Conservation (phyloP, 2,113 vertebrate species). For the Desmodus rotundus region DNA sequence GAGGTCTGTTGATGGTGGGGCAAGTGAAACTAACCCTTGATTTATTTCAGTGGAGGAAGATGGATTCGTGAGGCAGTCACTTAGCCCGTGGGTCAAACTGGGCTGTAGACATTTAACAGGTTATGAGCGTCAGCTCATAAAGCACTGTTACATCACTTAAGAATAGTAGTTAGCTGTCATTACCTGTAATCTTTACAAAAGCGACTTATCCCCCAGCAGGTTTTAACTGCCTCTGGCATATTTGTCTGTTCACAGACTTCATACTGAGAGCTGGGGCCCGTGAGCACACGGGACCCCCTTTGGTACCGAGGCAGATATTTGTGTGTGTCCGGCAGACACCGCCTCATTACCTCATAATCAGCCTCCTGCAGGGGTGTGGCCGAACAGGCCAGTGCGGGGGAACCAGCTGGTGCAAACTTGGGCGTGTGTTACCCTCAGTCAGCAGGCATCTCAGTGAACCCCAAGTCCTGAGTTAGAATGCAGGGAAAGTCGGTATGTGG, state of each 20-base stretch:
- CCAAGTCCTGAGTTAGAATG: background rate
- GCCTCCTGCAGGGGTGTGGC: background rate
- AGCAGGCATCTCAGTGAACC: background rate
- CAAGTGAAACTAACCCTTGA: conserved; percentile 4
- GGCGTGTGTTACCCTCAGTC: background rate
- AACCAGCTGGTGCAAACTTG: background rate
- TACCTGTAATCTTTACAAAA: background rate
- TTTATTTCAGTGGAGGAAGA: conserved; percentile 50
- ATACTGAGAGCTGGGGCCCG: background rate
- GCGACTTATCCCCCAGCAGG: background rate
- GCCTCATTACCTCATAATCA: conserved; percentile 46
- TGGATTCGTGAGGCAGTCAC: background rate
- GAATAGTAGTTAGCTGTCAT: background rate
- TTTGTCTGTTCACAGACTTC: background rate
- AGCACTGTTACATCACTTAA: background rate
- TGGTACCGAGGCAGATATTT: background rate
- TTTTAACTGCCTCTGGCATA: background rate
- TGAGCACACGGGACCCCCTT: background rate
- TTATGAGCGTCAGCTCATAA: background rate
- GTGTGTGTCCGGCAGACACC: background rate
- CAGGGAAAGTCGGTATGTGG: background rate
- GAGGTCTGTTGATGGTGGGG: background rate
- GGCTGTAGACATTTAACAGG: background rate
- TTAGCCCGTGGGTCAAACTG: background rate
- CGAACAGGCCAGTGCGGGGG: background rate